phyloP scores from a whole-genome alignment of 2,888 invertebrate genomes.

The Cheilosia grossa region DNA sequence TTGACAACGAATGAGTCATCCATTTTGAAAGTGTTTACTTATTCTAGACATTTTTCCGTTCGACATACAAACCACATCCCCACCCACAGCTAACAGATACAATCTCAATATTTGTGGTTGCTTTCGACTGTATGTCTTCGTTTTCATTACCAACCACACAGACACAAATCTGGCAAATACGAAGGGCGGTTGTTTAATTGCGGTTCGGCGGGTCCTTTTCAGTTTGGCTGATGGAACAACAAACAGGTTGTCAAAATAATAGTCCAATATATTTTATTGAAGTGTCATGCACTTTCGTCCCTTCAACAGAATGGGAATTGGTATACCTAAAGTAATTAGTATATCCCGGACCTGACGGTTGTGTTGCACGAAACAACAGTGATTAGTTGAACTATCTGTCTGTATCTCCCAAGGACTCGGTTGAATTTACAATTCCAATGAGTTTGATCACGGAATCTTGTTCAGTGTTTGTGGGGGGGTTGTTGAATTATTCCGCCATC shows the following conservation, averaged over 20 bases:
- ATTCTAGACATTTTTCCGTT: slow-evolving; percentile 13
- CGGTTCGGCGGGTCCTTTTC: slow-evolving; percentile 28
- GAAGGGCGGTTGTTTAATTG: slow-evolving; percentile 20
- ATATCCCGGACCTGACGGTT: neutral
- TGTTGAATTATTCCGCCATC: slow-evolving; percentile 63
- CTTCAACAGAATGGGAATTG: neutral
- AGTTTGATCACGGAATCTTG: slow-evolving; percentile 67
- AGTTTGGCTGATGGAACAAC: slow-evolving; percentile 58
- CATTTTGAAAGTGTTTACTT: slow-evolving; percentile 17
- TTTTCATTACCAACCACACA: too few species aligned
- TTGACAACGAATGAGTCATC: slow-evolving; percentile 45
- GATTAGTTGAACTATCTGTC: neutral
- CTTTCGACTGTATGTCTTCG: neutral
- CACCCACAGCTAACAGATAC: neutral
- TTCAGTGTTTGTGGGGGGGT: slow-evolving; percentile 7
- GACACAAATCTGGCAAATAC: neutral
- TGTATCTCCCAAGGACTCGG: neutral
- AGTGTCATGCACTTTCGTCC: slow-evolving; percentile 56
- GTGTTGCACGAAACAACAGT: slow-evolving; percentile 31
- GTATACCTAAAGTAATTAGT: slow-evolving; percentile 54
- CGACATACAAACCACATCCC: neutral
- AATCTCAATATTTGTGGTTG: slow-evolving; percentile 38
- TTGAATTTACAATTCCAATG: slow-evolving; percentile 49
- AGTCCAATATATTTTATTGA: slow-evolving; percentile 40
- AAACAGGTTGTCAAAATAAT: slow-evolving; percentile 59